Base-by-base conservation (phyloP, 2,797 vertebrate genomes). In the Tadarida brasiliensis region DNA sequence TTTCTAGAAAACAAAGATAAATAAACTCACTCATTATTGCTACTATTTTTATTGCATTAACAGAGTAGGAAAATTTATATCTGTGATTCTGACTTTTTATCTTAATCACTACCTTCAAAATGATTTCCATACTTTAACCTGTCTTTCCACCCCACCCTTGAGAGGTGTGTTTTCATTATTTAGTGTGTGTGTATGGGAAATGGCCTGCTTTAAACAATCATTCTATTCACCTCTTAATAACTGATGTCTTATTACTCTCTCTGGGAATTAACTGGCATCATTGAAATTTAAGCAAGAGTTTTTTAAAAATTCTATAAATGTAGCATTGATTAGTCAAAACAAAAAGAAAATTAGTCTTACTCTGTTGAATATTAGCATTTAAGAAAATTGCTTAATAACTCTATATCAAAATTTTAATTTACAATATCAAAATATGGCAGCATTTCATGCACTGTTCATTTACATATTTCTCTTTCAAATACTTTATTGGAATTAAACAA, bases 351-450 rank as follows among this genome's bases (percentile, higher is more conserved):
- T 91, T 67, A 85, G 33, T 61, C 63, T 95, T 87, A 71, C 67
- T 54, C 24, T 80, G 82, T 94, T 96, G 96, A 97, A 96, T 87
- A 67, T 94, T 87, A 93, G 35, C 47, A 57, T 54, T 26, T 76
- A 68, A 83, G 74, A 91, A 97, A 97, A 97, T 90, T 96, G 83
- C 95, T 97, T 95, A 96, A 96, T 97, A 94, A 96, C 70, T 47
- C 70, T 70, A 26, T 70, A 96, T 95, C 59, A 59, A 76, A 96
- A 96, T 71, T 97, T 95, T 92, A 70, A 73, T 95, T 96, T 97
- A 96, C 85, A 93, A 96, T 90, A 87, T 80, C 76, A 98, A 97
- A 96, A 95, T 82, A 56, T 96, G 92, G 83, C 91, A 84, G 56
- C 2, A 77, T 96, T 95, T 85, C 94, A 88, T 63, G 33, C 11